phyloP scores from a whole-genome alignment of 1,140 invertebrate genomes.

The Sycophila sp. region DNA sequence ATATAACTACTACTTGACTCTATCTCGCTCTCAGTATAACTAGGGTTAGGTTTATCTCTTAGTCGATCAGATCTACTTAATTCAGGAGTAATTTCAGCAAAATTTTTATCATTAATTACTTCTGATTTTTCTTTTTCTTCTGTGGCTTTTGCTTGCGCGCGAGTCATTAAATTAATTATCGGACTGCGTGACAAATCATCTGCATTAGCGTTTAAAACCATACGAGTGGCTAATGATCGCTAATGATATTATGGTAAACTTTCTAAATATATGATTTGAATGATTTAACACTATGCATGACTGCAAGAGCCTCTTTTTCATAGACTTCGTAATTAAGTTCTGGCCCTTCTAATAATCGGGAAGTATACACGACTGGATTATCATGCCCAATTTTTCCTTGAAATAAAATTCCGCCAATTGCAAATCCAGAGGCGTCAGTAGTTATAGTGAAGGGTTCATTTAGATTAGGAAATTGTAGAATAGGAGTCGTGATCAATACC shows the following conservation, averaged over 20 bases:
- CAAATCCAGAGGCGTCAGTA: constrained; percentile 52
- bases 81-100: too few species aligned
- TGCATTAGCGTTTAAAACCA: background rate
- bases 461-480: background rate
- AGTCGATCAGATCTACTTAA: too few species aligned
- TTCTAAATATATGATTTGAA: constrained; percentile 57
- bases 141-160: too few species aligned
- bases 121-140: too few species aligned
- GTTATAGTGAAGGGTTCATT: constrained; percentile 29
- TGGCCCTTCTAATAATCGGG: background rate
- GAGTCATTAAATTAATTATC: too few species aligned
- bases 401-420: constrained; percentile 43
- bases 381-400: constrained; percentile 47
- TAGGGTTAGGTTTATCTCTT: too few species aligned
- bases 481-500: background rate
- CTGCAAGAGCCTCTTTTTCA: background rate
- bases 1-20: too few species aligned
- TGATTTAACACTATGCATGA: constrained; percentile 46
- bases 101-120: too few species aligned
- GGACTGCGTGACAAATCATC: background rate
- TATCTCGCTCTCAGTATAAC: too few species aligned
- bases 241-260: constrained; percentile 60
- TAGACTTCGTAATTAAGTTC: background rate
- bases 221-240: constrained; percentile 60
- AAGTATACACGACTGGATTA: constrained; percentile 46